These are phyloP conservation scores for Etheostoma perlongum DNA, from an alignment of 2,797 vertebrate species.

Conservation along the genomic window DNA sequence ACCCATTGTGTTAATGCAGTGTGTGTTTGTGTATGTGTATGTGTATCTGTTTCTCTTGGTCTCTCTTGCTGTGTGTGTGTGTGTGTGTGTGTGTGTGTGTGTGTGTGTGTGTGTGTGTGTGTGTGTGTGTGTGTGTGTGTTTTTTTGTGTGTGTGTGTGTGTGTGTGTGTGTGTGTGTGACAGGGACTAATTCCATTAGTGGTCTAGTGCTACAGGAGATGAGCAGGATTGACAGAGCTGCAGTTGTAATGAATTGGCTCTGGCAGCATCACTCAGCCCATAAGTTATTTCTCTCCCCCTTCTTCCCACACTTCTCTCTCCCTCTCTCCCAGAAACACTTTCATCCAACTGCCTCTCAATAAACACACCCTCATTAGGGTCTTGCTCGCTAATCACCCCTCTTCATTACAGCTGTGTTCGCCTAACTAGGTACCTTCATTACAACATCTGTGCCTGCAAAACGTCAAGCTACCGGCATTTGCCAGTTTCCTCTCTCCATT, in stretches of 20 bases:
- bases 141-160: constrained; percentile 41
- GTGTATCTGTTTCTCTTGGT: constrained; percentile 48
- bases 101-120: constrained; percentile 31
- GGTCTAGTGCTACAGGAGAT: constrained; percentile 86
- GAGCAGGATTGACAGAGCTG: constrained; percentile 88
- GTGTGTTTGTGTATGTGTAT: constrained; percentile 66
- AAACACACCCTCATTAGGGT: constrained; percentile 76
- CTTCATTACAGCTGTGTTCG: constrained; percentile 71
- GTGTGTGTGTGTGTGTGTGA: constrained; percentile 67
- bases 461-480: constrained; percentile 37
- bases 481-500: constrained; percentile 48
- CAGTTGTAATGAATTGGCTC: constrained; percentile 88
- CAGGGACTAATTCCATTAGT: constrained; percentile 89
- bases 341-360: constrained; percentile 76
- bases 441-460: constrained; percentile 67
- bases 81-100: constrained; percentile 41
- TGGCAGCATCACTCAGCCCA: constrained; percentile 84
- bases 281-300: constrained; percentile 59
- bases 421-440: constrained; percentile 72
- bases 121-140: constrained; percentile 32
- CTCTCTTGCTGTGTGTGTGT: constrained; percentile 28
- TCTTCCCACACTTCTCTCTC: constrained; percentile 33
- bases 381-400: constrained; percentile 75
- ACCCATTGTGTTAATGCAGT: constrained; percentile 87
- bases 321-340: constrained; percentile 70